Evolutionary conservation across 2,888 invertebrate species (phyloP), one percentile per base, ranked within the genome.

Genomic region (Ptychoptera contaminata): DNA sequence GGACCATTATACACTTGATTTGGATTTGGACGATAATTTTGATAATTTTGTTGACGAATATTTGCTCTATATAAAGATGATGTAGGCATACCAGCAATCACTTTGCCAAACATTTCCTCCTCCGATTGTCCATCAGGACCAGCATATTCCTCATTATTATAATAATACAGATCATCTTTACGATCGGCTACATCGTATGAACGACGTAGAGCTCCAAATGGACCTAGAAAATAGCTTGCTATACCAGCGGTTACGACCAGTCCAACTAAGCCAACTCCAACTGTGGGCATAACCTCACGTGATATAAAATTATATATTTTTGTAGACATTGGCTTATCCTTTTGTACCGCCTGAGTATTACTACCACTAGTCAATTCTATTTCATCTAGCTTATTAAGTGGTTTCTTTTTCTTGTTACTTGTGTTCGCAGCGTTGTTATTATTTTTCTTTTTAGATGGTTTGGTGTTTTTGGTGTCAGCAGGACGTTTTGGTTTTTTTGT

Each of bases 241-340:
- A 84, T 60, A 2, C 84, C 84, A 2, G 80, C 79, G 35, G 80
- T 72, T 47, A 83, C 74, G 48, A 83, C 77, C 37, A 84, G 61
- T 2, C 84, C 83, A 10, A 83, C 74, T 15, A 84, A 64, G 53
- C 84, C 82, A 1, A 83, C 79, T 1, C 84, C 83, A 15, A 84
- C 80, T 30, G 81, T 80, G 1, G 84, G 83, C 79, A 84, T 82
- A 1, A 84, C 79, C 67, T 84, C 83, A 52, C 83, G 70, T 2
- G 82, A 81, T 36, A 84, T 63, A 54, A 81, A 84, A 54, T 81
- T 83, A 55, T 83, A 84, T 23, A 84, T 74, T 58, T 82, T 78
- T 1, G 82, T 79, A 9, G 79, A 73, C 0, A 83, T 70, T 1
- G 81, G 79, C 45, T 79, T 73, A 37, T 68, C 67, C 23, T 51